Conservation (phyloP, 2,888 invertebrate species). For the Pristionchus fissidentatus region DNA sequence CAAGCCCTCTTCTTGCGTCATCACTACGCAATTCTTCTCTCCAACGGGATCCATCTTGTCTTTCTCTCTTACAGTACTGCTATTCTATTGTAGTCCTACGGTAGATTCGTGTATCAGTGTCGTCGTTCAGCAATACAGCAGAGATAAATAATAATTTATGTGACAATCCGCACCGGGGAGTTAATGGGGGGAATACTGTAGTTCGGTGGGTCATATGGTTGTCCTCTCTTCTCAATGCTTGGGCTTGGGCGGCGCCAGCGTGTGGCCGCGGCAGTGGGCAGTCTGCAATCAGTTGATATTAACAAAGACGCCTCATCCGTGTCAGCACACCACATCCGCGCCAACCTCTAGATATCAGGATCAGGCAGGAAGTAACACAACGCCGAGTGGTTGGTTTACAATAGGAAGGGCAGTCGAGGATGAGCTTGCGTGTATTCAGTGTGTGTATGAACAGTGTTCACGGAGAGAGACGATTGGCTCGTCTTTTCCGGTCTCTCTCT, state of each 20-base stretch:
- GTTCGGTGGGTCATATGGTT: no score
- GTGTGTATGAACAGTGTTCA: constrained; percentile 43
- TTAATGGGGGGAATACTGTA: background rate
- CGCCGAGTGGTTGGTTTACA: no score
- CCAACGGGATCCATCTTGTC: constrained; percentile 28
- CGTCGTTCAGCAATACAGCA: constrained; percentile 3
- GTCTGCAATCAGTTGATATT: constrained; percentile 53
- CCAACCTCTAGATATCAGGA: no score
- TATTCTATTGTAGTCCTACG: constrained; percentile 28
- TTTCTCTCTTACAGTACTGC: background rate
- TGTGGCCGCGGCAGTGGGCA: constrained; percentile 72
- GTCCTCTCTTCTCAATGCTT: background rate
- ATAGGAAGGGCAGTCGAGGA: no score
- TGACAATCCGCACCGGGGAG: background rate
- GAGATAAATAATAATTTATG: constrained; percentile 50
- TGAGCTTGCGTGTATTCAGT: constrained; percentile 24
- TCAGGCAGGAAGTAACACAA: no score
- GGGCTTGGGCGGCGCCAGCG: constrained; percentile 56
- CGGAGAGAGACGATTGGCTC: constrained; percentile 22
- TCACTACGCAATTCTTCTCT: background rate
- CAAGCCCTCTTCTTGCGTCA: background rate
- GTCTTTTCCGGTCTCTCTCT: constrained; percentile 10
- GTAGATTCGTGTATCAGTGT: no score
- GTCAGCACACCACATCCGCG: no score
- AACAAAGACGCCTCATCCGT: no score